Percentiles rank a stretch among this genome's conserved stretches.
These are phyloP conservation scores for Enteromius unitaeniatus DNA, from an alignment of 2,797 vertebrate genomes.

Conservation along the genomic window DNA sequence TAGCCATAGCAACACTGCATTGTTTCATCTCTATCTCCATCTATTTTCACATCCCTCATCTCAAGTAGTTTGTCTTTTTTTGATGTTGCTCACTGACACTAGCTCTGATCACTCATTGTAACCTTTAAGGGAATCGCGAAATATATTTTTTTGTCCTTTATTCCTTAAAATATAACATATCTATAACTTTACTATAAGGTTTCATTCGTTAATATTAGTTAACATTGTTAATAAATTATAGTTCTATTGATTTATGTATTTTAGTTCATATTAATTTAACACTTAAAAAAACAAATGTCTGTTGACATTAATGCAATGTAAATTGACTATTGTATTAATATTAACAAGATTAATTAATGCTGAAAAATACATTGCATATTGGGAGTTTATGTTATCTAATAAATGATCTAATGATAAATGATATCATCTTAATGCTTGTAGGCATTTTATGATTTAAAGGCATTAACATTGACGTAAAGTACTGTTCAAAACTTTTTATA, in stretches of 20 bases:
- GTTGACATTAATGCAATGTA: background rate
- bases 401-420: background rate
- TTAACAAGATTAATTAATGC: background rate
- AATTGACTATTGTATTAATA: background rate
- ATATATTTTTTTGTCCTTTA: too few species aligned
- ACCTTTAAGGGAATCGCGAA: background rate
- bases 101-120: background rate
- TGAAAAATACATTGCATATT: background rate
- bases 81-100: constrained; percentile 4
- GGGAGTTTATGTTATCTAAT: background rate
- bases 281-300: background rate
- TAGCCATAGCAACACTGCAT: constrained; percentile 26
- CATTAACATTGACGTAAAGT: background rate
- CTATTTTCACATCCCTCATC: background rate
- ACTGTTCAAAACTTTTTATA: background rate
- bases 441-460: background rate
- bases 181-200: background rate
- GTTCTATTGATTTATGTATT: background rate
- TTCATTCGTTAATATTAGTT: background rate
- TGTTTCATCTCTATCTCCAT: constrained; percentile 12
- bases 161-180: background rate
- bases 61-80: background rate
- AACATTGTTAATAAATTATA: background rate
- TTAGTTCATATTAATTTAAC: background rate
- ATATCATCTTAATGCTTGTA: background rate